Evolutionary conservation across 2,797 vertebrate genomes (phyloP), one percentile per base, ranked within the genome.

Genomic region (Rachycentron canadum): DNA sequence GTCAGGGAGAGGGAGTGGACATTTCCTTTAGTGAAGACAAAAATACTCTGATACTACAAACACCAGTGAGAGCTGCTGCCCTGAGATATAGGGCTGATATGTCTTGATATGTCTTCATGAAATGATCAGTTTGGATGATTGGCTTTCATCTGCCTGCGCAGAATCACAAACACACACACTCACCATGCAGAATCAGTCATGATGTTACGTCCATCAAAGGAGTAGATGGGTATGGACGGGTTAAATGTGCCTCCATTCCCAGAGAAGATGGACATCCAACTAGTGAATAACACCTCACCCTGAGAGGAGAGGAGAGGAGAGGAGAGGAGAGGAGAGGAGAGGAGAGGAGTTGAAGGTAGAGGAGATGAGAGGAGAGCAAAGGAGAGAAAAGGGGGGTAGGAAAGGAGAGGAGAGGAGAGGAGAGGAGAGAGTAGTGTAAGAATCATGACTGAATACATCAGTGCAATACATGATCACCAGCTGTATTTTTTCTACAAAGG

Each of bases 251-350:
- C 97, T 66, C 96, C 96, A 0, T 96, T 94, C 63, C 96, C 97
- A 77, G 96, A 95, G 91, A 99, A 99, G 86, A 99, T 95, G 8
- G 96, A 95, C 84, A 96, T 95, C 98, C 98, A 99, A 49, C 95
- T 99, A 53, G 65, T 88, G 91, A 98, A 98, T 86, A 99, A 90
- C 34, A 95, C 90, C 88, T 99, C 96, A 19, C 96, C 98, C 98
- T 99, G 78, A 75, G 49, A 12, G 50, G 17, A 45, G 41, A 19
- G 43, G 7, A 19, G 14, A 43, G 16, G 11, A 5, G 4, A 14
- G 17, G 41, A 19, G 16, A 17, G 14, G 32, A 69, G 45, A 55
- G 7, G 7, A 67, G 0, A 28, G 28, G 13, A 0, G 21, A 32
- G n/a, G n/a, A n/a, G n/a, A n/a, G n/a, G n/a, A n/a, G n/a, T n/a